Percentiles rank a stretch among this genome's conserved stretches.
phyloP scores from a whole-genome alignment of 2,113 vertebrate species.

The Podilymbus podiceps region DNA sequence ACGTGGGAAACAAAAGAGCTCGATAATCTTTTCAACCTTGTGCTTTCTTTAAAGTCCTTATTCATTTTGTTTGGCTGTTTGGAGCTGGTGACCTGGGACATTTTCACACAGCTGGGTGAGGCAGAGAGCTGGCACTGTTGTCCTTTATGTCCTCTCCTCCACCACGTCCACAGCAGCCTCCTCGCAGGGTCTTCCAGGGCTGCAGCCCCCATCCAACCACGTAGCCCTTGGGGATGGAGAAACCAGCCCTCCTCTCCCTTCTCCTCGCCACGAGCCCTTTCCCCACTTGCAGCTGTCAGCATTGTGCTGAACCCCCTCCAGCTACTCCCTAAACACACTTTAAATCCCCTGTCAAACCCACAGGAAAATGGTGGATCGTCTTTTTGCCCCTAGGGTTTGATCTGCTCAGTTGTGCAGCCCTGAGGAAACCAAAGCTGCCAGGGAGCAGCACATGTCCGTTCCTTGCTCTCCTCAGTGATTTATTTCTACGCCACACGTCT shows the following conservation, averaged over 20 bases:
- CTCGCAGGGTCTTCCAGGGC: not conserved
- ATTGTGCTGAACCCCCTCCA: not conserved
- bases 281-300: not conserved
- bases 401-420: not conserved
- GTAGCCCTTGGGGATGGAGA: not conserved
- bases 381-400: not conserved
- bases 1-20: not conserved
- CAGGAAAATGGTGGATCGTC: not conserved
- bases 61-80: not conserved
- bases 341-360: not conserved
- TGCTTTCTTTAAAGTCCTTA: not conserved
- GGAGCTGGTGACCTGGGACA: not conserved
- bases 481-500: not conserved
- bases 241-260: not conserved
- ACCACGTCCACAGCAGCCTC: not conserved
- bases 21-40: not conserved
- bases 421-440: not conserved
- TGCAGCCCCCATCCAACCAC: not conserved
- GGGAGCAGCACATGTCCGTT: not conserved
- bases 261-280: not conserved
- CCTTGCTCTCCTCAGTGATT: not conserved
- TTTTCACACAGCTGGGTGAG: rapidly evolving
- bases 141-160: not conserved
- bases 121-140: not conserved
- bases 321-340: not conserved